Conservation (phyloP, 1,140 invertebrate genomes). For the Tetraneura akinire region DNA sequence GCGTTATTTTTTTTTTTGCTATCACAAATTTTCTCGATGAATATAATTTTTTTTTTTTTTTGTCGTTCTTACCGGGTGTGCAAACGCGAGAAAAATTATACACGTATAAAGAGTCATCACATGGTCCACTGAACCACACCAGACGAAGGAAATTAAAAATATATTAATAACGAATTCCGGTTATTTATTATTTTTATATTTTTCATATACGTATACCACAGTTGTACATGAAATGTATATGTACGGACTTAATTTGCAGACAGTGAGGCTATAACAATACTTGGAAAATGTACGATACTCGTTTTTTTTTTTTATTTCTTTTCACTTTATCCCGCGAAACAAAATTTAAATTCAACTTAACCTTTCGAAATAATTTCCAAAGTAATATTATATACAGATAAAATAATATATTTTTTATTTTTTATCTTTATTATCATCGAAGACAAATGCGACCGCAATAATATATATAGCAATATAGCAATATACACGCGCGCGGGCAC, state of each 20-base stretch:
- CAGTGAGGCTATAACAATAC: neutral
- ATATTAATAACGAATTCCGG: conserved; percentile 41
- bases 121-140: conserved; percentile 45
- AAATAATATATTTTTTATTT: neutral
- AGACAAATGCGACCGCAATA: conserved; percentile 44
- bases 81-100: conserved; percentile 31
- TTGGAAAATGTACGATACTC: conserved; percentile 4
- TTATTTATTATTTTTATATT: conserved; percentile 21
- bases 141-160: conserved; percentile 47
- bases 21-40: conserved; percentile 29
- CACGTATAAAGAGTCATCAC: conserved; percentile 31
- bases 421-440: neutral
- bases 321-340: neutral
- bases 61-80: neutral
- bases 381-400: conserved; percentile 18
- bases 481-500: neutral
- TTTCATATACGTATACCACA: conserved; percentile 8
- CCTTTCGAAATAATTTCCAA: conserved; percentile 18
- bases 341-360: conserved; percentile 20
- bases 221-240: too few species aligned
- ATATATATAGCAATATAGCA: conserved; percentile 22
- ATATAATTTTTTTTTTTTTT: conserved; percentile 29
- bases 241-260: conserved; percentile 17
- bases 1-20: neutral
- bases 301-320: neutral